Evolutionary conservation across 2,113 vertebrate genomes (phyloP), one percentile per base, ranked within the genome.

Genomic region (Zosterops hypoxanthus): DNA sequence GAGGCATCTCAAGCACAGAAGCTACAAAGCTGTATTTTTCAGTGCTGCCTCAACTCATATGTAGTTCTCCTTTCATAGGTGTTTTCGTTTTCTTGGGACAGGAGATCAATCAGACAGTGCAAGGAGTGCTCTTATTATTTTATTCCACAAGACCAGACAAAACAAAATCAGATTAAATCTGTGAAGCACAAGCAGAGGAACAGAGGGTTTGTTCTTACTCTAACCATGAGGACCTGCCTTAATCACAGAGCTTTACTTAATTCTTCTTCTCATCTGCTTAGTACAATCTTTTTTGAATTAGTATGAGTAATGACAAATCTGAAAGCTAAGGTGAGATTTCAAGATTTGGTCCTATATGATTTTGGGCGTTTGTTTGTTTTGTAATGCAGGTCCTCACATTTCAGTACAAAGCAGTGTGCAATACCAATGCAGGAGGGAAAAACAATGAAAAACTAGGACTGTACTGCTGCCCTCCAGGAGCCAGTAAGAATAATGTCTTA

Each of bases 401-500:
- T 92, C 84, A 94, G 94, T 91, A 71, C 61, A 79, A 94, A 85
- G 34, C 47, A 72, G 39, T 49, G 53, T 84, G 82, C 90, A 90
- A 82, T 96, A 96, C 52, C 90, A 96, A 88, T 85, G 70, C 87
- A 92, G 84, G 53, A 94, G 93, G 63, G 64, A 88, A 94, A 95
- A 80, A 33, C 29, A 79, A 60, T 63, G 69, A 88, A 73, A 91
- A 95, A 94, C 88, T 34, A 90, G 71, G 79, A 93, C 63, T 68
- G 19, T 91, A 73, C 65, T 89, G 65, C 92, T 97, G 90, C 89
- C 87, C 96, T 97, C 94, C 57, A 86, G 79, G 41, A 97, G 60
- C 84, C 96, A 94, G 94, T 82, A 97, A 98, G 97, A 98, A 96
- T 97, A 98, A 98, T 97, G 97, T 96, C 95, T 97, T 96, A 95